Evolutionary conservation across 1,140 invertebrate genomes (phyloP).

Genomic region (Nymphalis io): DNA sequence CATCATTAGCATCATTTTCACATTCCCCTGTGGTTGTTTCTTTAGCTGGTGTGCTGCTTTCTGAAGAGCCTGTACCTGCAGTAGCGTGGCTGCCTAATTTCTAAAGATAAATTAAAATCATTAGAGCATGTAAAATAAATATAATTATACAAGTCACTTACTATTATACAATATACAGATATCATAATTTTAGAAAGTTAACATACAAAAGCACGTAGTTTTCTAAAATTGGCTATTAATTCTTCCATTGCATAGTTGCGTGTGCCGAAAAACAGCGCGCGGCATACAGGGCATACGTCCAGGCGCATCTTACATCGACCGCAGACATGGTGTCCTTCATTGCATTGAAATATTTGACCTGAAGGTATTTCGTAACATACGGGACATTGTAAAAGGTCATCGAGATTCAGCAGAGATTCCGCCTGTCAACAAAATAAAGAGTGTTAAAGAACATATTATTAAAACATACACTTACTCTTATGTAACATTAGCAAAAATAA

Average conservation of each 20-base stretch:
- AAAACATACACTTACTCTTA: background rate
- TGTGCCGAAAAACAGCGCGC: constrained; percentile 70
- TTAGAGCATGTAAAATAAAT: constrained; percentile 22
- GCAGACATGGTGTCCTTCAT: constrained; percentile 79
- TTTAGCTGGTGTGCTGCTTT: constrained; percentile 51
- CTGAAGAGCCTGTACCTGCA: constrained; percentile 49
- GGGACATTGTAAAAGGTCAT: constrained; percentile 76
- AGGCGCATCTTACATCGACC: constrained; percentile 71
- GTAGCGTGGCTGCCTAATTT: constrained; percentile 61
- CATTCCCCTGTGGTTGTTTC: constrained; percentile 45
- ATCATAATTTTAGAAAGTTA: constrained; percentile 21
- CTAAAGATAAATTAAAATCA: constrained; percentile 43
- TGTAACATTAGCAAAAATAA: too few relatives aligned
- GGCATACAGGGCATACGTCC: constrained; percentile 73
- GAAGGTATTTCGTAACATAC: constrained; percentile 76
- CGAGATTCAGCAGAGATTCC: constrained; percentile 68
- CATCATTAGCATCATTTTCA: constrained; percentile 51
- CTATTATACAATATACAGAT: background rate
- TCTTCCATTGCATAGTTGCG: constrained; percentile 78
- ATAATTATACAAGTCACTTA: background rate
- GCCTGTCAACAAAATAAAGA: constrained; percentile 48
- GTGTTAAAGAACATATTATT: background rate
- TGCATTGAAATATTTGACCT: constrained; percentile 76
- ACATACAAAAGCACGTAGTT: constrained; percentile 64
- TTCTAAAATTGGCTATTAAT: constrained; percentile 74